Base-by-base conservation (phyloP, 1,140 invertebrate species). In the Mycetomoellerius zeteki region DNA sequence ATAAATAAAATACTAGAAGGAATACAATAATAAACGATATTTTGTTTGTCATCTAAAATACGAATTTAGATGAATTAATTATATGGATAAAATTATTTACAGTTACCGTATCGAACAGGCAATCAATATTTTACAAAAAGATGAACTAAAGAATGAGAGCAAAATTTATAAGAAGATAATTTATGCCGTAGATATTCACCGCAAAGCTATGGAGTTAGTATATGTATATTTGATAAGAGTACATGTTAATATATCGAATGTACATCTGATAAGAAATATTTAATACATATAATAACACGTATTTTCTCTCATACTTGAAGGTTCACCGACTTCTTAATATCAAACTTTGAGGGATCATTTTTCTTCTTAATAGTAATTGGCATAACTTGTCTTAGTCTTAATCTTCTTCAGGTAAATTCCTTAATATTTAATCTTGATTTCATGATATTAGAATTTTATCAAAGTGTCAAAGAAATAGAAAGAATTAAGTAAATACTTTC, bases 81-180 rank as follows among this genome's bases (percentile, higher is more conserved):
- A 58, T 1, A 56, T 1, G 3, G 3, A n/a, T 14, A 7, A 54
- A 71, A 56, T 69, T 71, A 30, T 30, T 82, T 82, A 10, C 12
- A 82, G 78, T 72, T 82, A 72, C 3, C 65, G 78, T 30, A 82
- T 82, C 2, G 33, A 82, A 10, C 33, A 72, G 3, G 65, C 78
- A 43, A 47, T 72, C 2, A 14, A 27, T 21, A n/a, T 58, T 27
- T 58, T n/a, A 21, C 47, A 60, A 82, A 43, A 81, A 7, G 14
- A 14, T 43, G 14, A 5, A 5, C 2, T 58, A 6, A 60, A 47
- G 8, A 30, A 14, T 24, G 6, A 82, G 0, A 30, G 30, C 8
- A 33, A 30, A 2, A 47, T 47, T 72, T 47, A 19, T 30, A 58
- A 58, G 3, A 14, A 60, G 4, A 72, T 82, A n/a, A 72, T 6